Conservation (phyloP, 2,113 vertebrate genomes). For the Alces alces region DNA sequence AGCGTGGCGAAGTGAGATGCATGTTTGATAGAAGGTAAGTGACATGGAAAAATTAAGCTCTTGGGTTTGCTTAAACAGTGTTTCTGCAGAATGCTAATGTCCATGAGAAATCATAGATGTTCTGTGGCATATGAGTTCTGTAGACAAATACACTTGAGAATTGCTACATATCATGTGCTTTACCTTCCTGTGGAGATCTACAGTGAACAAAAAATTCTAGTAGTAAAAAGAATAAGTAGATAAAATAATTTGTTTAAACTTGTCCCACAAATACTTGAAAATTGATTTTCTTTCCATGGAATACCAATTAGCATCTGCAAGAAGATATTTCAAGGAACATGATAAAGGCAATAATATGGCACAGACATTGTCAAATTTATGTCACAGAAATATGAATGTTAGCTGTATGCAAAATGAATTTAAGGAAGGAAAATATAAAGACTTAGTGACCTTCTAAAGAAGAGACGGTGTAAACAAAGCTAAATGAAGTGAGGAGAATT, state of each 20-base stretch:
- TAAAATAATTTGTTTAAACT: neutral
- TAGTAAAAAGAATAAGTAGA: neutral
- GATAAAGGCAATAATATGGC: neutral
- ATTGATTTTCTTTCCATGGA: neutral
- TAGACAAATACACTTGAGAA: neutral
- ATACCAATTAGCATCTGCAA: neutral
- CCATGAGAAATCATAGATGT: neutral
- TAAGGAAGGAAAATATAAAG: neutral
- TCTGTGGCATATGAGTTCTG: neutral
- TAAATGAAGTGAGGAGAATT: neutral
- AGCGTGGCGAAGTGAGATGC: neutral
- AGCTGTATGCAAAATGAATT: neutral
- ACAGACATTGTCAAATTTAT: neutral
- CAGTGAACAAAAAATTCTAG: neutral
- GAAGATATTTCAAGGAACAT: neutral
- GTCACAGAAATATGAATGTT: neutral
- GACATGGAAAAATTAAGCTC: neutral
- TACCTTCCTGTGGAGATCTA: neutral
- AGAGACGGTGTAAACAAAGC: neutral
- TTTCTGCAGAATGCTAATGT: neutral
- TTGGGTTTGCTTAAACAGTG: neutral
- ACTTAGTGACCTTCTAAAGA: neutral
- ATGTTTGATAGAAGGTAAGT: neutral
- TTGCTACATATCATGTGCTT: neutral
- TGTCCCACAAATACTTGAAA: neutral